Evolutionary conservation across 2,113 vertebrate species (phyloP).

Genomic region (Misgurnus anguillicaudatus): DNA sequence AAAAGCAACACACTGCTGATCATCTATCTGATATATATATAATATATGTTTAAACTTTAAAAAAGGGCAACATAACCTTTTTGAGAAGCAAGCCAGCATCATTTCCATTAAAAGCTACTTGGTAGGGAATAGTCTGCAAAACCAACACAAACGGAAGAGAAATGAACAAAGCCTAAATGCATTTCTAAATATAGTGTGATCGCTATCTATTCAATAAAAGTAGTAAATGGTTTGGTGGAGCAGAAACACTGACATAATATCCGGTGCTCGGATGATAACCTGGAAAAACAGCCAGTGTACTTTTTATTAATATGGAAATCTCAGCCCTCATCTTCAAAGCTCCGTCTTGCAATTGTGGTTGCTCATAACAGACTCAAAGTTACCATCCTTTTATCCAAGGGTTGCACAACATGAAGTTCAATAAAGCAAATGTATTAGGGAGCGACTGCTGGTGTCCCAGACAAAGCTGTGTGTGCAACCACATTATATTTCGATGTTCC

Average conservation of each 20-base stretch:
- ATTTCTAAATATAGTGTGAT: slow-evolving; percentile 51
- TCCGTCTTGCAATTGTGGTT: not conserved
- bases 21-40: too few relatives aligned
- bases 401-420: slow-evolving; percentile 27
- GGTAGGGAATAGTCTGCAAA: slow-evolving; percentile 6
- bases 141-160: slow-evolving; percentile 17
- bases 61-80: not conserved
- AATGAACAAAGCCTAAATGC: slow-evolving; percentile 42
- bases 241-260: slow-evolving; percentile 68
- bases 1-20: too few relatives aligned
- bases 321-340: slow-evolving; percentile 52
- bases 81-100: slow-evolving; percentile 26
- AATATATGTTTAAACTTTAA: too few relatives aligned
- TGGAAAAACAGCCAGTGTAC: slow-evolving; percentile 43
- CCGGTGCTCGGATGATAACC: slow-evolving; percentile 70
- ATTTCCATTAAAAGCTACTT: slow-evolving; percentile 36
- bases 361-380: slow-evolving; percentile 26
- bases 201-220: slow-evolving; percentile 70
- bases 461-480: slow-evolving; percentile 61
- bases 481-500: slow-evolving; percentile 13
- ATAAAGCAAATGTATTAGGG: slow-evolving; percentile 25
- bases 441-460: slow-evolving; percentile 51
- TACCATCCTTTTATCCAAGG: slow-evolving; percentile 50
- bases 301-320: slow-evolving; percentile 57
- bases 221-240: slow-evolving; percentile 49